Evolutionary conservation across 1,140 invertebrate genomes (phyloP).

Genomic region (Andrena cerasifolii): DNA sequence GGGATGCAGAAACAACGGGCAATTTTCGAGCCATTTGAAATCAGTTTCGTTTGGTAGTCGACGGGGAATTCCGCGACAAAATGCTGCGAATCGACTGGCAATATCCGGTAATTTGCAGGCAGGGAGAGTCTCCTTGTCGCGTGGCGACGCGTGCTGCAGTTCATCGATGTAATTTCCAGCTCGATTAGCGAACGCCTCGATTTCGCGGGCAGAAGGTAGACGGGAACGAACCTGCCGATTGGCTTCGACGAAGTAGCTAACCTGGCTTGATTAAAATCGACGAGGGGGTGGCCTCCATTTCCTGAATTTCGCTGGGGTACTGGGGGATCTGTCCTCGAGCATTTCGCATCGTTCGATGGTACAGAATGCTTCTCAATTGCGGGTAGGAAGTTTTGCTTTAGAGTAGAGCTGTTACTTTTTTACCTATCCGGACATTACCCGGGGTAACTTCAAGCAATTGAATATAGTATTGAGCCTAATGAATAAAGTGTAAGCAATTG

Average conservation of each 20-base stretch:
- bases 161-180: slow-evolving; percentile 69
- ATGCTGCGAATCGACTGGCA: slow-evolving; percentile 45
- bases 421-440: too few species aligned
- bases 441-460: too few species aligned
- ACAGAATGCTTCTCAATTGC: too few species aligned
- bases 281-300: slow-evolving; percentile 16
- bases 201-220: slow-evolving; percentile 4
- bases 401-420: too few species aligned
- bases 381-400: too few species aligned
- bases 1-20: not conserved
- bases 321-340: not conserved
- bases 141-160: slow-evolving; percentile 24
- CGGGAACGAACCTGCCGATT: slow-evolving; percentile 22
- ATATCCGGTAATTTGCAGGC: slow-evolving; percentile 63
- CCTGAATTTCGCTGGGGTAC: slow-evolving; percentile 8
- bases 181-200: slow-evolving; percentile 62
- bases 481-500: too few species aligned
- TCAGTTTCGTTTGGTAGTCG: not conserved
- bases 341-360: not conserved
- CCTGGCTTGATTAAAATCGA: slow-evolving; percentile 68
- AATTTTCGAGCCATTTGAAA: not conserved
- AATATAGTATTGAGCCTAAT: too few species aligned
- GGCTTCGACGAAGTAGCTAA: slow-evolving; percentile 63
- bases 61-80: slow-evolving; percentile 41
- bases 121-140: slow-evolving; percentile 27